Conservation (phyloP, 2,113 vertebrate genomes). For the Psilopogon haemacephalus region DNA sequence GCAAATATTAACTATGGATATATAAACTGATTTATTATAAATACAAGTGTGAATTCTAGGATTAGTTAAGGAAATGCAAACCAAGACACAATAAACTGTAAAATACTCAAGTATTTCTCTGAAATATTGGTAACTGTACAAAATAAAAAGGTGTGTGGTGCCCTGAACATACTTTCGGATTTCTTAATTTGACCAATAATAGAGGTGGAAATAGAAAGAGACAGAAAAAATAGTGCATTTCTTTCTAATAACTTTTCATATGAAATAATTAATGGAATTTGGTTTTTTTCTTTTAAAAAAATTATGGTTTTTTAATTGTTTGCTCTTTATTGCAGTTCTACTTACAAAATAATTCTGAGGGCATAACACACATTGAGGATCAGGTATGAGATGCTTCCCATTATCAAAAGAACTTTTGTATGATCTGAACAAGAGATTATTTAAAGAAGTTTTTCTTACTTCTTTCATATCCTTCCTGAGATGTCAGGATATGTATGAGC, state of each 20-base stretch:
- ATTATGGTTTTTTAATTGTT: background rate
- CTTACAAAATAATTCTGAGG: background rate
- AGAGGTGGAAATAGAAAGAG: background rate
- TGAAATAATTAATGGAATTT: background rate
- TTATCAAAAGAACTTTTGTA: background rate
- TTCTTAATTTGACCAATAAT: background rate
- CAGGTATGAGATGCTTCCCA: background rate
- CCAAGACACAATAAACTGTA: background rate
- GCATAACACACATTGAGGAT: background rate
- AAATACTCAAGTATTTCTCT: slow-evolving; percentile 4
- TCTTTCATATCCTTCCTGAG: background rate
- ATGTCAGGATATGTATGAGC: background rate
- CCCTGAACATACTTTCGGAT: background rate
- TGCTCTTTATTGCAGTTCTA: background rate
- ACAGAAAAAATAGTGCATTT: background rate
- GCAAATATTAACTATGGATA: slow-evolving; percentile 81
- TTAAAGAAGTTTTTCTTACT: slow-evolving; percentile 11
- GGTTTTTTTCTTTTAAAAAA: background rate
- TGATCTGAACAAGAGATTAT: slow-evolving; percentile 23
- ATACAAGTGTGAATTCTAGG: slow-evolving; percentile 74
- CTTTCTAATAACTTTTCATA: background rate
- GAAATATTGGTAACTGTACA: background rate
- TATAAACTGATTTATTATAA: slow-evolving; percentile 82
- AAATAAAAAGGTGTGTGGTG: background rate
- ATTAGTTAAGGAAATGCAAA: slow-evolving; percentile 75